Evolutionary conservation across 2,113 vertebrate genomes (phyloP), one percentile per base, ranked within the genome.

Genomic region (Lagopus leucura): DNA sequence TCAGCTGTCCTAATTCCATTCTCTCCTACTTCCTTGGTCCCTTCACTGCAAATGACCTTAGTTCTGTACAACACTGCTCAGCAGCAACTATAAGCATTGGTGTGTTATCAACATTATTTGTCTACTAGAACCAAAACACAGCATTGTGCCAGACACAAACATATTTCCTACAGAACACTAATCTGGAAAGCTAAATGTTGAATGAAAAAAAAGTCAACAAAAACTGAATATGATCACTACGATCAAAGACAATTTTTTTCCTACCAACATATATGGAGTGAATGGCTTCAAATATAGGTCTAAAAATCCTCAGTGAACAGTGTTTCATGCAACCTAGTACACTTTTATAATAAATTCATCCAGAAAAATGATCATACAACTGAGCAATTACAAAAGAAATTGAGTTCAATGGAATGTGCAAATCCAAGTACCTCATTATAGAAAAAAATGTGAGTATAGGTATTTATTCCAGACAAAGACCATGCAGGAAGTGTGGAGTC

Each of bases 161-260:
- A 5, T 30, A 30, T 54, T 54, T 30, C 52, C 27, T 54, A 54
- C 52, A 17, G 27, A 24, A 67, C 13, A 52, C 6, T 25, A 48
- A 4, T 32, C 20, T 77, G 30, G 13, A 91, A 81, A 74, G 16
- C 2, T 48, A 11, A 14, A 27, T 45, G 13, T 11, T 32, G 42
- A 75, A 71, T 43, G n/a, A 45, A 67, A 57, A 65, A 65, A 72
- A 75, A 66, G 14, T 28, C 16, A 54, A 28, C 27, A 65, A 69
- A 75, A 47, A 0, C 13, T 50, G 10, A 36, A 32, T 32, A 15
- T 2, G 0, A 28, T 20, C 12, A 64, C 4, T 38, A 4, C 52
- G 28, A 57, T 57, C 12, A 72, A 75, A 86, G 17, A 34, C 4
- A 54, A 40, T n/a, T 88, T 70, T 70, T 48, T 13, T 69, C 47